These are phyloP conservation scores for Cephonodes hylas DNA, from an alignment of 2,888 invertebrate genomes.

Conservation along the genomic window DNA sequence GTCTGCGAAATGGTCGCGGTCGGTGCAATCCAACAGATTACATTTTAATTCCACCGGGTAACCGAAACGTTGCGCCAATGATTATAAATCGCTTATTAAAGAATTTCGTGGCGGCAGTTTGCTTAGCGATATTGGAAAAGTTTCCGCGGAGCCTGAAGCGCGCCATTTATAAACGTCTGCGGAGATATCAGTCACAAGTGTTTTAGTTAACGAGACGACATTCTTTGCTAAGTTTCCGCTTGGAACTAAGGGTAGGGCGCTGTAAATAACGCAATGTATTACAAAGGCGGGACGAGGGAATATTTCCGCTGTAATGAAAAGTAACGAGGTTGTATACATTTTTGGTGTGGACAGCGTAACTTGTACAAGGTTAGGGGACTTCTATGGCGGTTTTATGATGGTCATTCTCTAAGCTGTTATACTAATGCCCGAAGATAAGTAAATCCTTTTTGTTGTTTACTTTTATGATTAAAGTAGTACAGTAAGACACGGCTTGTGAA, in stretches of 20 bases:
- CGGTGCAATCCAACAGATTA: constrained; percentile 34
- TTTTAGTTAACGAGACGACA: constrained; percentile 37
- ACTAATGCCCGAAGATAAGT: no score
- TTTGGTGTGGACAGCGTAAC: neutral
- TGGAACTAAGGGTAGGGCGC: constrained; percentile 15
- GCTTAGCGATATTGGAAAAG: constrained; percentile 68
- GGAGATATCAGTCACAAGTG: constrained; percentile 56
- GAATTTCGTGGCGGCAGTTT: constrained; percentile 53
- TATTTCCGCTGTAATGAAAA: neutral
- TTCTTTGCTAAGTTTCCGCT: constrained; percentile 18
- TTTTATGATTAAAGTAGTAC: no score
- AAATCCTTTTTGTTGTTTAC: no score
- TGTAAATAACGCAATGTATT: constrained; percentile 8
- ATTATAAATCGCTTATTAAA: constrained; percentile 76
- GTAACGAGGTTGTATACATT: neutral
- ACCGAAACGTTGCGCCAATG: constrained; percentile 44
- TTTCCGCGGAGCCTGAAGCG: constrained; percentile 41
- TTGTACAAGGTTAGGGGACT: no score
- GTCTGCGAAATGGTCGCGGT: constrained; percentile 32
- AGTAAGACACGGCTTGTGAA: no score
- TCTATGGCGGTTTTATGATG: no score
- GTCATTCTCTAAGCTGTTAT: no score
- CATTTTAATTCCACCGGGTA: constrained; percentile 50
- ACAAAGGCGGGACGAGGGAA: neutral
- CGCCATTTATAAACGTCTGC: constrained; percentile 58